These are phyloP conservation scores for Mesocentrotus franciscanus DNA, from an alignment of 53 echinoderm and acorn worm genomes.

Conservation along the genomic window DNA sequence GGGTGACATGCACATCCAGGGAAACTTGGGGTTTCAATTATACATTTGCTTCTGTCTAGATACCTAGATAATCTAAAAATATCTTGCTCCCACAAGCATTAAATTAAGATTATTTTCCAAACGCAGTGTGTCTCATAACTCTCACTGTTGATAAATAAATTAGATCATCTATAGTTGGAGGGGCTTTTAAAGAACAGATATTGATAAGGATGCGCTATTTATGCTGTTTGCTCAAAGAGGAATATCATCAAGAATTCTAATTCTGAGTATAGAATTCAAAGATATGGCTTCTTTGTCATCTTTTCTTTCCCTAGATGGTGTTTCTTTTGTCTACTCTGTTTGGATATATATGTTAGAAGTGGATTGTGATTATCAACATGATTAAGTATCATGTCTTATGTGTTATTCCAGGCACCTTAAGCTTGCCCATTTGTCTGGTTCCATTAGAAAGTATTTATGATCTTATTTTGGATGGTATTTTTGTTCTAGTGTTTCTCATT, in stretches of 20 bases:
- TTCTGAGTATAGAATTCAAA: too few species aligned
- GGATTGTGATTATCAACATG: background rate
- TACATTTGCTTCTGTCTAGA: background rate
- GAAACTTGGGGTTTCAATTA: background rate
- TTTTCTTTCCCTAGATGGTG: too few species aligned
- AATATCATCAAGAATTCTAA: background rate
- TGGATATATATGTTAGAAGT: background rate
- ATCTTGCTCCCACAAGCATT: constrained; percentile 30
- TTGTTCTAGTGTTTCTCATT: background rate
- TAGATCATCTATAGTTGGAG: background rate
- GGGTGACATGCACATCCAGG: background rate
- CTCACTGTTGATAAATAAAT: background rate
- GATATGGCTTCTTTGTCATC: too few species aligned
- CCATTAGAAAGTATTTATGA: background rate
- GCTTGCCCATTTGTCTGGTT: background rate
- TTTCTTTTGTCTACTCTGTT: background rate
- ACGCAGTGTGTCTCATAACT: background rate
- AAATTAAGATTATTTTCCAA: constrained; percentile 46
- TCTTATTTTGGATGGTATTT: background rate
- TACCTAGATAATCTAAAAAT: constrained; percentile 25
- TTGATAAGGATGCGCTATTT: background rate
- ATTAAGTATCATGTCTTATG: background rate
- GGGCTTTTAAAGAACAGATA: constrained; percentile 1
- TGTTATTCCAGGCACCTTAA: background rate
- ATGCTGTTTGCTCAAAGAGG: background rate